A percentile compares a stretch with the other conserved stretches of the same genome.
Evolutionary conservation across 2,888 invertebrate species (phyloP).

Genomic region (Coleophora flavipennella): DNA sequence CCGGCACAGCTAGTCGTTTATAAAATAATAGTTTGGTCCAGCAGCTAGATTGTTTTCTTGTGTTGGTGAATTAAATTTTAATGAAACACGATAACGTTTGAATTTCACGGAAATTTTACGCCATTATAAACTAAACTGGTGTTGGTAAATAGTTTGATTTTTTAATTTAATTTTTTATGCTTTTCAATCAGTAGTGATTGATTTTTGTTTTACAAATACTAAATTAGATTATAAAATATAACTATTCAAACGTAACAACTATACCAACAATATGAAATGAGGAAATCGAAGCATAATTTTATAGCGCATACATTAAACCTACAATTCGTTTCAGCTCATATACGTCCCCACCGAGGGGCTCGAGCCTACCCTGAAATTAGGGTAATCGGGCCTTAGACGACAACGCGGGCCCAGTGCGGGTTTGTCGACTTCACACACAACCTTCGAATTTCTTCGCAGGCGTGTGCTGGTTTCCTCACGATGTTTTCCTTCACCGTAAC

Average conservation of each 20-base stretch:
- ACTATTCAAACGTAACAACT: constrained; percentile 4
- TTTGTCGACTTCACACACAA: too few species aligned
- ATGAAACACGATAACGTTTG: constrained; percentile 56
- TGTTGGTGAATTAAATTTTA: constrained; percentile 47
- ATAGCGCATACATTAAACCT: too few species aligned
- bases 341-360: too few species aligned
- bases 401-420: too few species aligned
- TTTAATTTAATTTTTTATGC: constrained; percentile 60
- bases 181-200: constrained; percentile 39
- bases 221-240: constrained; percentile 11
- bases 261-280: not conserved
- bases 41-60: constrained; percentile 24
- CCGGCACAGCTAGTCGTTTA: too few species aligned
- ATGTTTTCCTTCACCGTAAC: too few species aligned
- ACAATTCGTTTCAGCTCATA: too few species aligned
- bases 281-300: too few species aligned
- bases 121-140: constrained; percentile 63
- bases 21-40: constrained; percentile 37
- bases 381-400: too few species aligned
- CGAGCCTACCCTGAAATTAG: too few species aligned
- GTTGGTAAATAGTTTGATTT: constrained; percentile 68
- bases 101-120: constrained; percentile 66
- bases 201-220: constrained; percentile 45
- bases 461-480: too few species aligned
- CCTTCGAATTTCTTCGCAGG: too few species aligned